Percentiles rank a stretch among this genome's conserved stretches.
phyloP scores from a whole-genome alignment of 2,797 vertebrate genomes.

The Streptopelia turtur region DNA sequence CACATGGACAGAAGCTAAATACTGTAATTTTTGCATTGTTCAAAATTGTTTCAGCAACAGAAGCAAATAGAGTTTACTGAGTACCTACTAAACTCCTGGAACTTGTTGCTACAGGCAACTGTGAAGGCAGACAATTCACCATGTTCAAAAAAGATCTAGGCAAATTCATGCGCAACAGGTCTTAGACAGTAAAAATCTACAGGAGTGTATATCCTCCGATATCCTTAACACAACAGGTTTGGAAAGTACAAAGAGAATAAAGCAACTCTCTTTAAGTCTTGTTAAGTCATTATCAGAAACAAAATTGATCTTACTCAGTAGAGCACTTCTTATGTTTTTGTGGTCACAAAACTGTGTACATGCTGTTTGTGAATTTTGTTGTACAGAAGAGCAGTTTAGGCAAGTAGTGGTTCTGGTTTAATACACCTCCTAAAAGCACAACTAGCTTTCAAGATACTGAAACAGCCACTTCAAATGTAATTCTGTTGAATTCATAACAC shows the following conservation, averaged over 20 bases:
- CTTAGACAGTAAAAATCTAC: background rate
- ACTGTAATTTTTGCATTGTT: background rate
- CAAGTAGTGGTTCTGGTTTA: background rate
- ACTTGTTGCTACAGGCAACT: background rate
- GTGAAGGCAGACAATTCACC: background rate
- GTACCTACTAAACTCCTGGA: background rate
- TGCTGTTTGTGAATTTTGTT: background rate
- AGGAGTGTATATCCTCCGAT: background rate
- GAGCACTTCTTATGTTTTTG: background rate
- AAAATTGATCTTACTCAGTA: background rate
- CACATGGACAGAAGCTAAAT: background rate
- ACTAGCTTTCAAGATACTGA: background rate
- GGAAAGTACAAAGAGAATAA: background rate
- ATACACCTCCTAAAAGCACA: background rate
- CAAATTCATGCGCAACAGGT: background rate
- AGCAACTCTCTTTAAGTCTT: background rate
- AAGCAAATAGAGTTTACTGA: background rate
- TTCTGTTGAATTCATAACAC: background rate
- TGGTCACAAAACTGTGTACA: background rate
- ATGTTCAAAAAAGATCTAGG: background rate
- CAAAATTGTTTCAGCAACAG: background rate
- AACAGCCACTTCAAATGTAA: background rate
- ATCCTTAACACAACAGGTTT: background rate
- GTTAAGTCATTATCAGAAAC: background rate
- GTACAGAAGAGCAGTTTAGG: background rate